A percentile compares a stretch with the other conserved stretches of the same genome.
phyloP scores from a whole-genome alignment of 2,113 vertebrate genomes.

The Meriones unguiculatus region DNA sequence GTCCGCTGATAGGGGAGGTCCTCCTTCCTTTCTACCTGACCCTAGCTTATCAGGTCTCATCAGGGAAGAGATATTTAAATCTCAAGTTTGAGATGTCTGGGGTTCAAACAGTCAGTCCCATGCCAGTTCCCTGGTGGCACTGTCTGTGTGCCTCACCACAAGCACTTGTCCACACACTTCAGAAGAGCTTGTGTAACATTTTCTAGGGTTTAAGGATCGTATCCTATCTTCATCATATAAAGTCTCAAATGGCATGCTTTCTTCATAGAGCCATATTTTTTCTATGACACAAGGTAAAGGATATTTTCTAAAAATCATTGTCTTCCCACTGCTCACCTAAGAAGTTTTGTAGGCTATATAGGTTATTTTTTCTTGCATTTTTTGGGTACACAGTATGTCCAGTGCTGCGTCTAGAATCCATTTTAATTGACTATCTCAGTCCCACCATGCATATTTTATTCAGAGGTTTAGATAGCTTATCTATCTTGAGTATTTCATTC shows the following conservation, averaged over 20 bases:
- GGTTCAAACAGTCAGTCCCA: too few species aligned
- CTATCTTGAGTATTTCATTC: not conserved
- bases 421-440: not conserved
- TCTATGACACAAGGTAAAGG: too few species aligned
- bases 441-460: not conserved
- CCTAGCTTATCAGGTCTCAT: too few species aligned
- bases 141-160: too few species aligned
- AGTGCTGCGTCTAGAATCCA: not conserved
- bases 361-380: too few species aligned
- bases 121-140: too few species aligned
- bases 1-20: too few species aligned
- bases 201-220: not conserved
- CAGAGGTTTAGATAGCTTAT: not conserved
- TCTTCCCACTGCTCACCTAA: not conserved
- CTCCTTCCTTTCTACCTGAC: too few species aligned
- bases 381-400: not conserved
- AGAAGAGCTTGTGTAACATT: not conserved
- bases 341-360: too few species aligned
- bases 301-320: not conserved
- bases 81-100: too few species aligned
- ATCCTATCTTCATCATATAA: too few species aligned
- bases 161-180: not conserved
- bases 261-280: not conserved
- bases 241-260: not conserved
- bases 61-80: too few species aligned